Percentiles rank a stretch among this genome's conserved stretches.
These are phyloP conservation scores for Ageneiosus marmoratus DNA, from an alignment of 2,113 vertebrate genomes.

Conservation along the genomic window DNA sequence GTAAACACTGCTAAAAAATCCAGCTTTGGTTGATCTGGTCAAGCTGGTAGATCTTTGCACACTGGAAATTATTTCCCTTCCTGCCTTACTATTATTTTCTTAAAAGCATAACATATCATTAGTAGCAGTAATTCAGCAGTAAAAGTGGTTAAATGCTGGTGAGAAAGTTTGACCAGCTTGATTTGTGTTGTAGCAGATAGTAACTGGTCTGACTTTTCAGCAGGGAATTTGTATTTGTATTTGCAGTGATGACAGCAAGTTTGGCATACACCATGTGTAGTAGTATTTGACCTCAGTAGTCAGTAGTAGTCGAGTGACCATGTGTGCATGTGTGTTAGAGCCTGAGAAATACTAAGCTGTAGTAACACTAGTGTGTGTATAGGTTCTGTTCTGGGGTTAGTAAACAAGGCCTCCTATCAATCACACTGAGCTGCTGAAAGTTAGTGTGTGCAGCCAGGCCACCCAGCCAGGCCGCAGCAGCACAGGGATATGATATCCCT, in stretches of 20 bases:
- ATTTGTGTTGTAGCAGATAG: conserved; percentile 9
- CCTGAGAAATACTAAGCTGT: conserved; percentile 14
- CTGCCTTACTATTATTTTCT: neutral
- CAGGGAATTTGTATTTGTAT: conserved; percentile 2
- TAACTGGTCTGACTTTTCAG: neutral
- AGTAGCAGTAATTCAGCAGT: neutral
- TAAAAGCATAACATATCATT: neutral
- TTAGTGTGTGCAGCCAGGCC: conserved; percentile 65
- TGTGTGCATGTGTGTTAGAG: conserved; percentile 21
- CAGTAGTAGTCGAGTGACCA: conserved; percentile 34
- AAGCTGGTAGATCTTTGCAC: neutral
- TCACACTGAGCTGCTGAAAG: conserved; percentile 74
- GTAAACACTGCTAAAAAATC: neutral
- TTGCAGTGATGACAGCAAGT: neutral
- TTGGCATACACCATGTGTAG: neutral
- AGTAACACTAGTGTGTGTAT: conserved; percentile 45
- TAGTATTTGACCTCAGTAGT: neutral
- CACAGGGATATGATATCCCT: conserved; percentile 75
- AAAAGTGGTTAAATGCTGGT: neutral
- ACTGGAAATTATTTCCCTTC: neutral
- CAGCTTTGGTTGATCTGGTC: neutral
- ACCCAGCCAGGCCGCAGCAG: conserved; percentile 75
- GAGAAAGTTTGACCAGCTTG: neutral
- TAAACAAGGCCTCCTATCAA: conserved; percentile 66
- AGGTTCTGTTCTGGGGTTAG: conserved; percentile 44